Evolutionary conservation across 2,797 vertebrate species (phyloP).

Genomic region (Sandelia bainsii): DNA sequence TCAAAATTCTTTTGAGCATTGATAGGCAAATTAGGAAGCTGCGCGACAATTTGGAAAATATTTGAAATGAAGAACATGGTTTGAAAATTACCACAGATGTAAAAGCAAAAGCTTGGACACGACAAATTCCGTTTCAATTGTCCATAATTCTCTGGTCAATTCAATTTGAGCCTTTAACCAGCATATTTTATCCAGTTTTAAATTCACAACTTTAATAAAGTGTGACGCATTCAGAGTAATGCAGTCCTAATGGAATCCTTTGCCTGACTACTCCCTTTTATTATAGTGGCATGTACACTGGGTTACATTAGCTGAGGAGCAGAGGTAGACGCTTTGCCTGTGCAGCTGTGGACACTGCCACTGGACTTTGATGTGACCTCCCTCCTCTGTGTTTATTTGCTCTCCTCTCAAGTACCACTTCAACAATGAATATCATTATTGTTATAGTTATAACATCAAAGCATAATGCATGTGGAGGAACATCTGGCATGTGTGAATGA

Average conservation of each 20-base stretch:
- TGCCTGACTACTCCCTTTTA: not conserved
- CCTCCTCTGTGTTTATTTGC: slow-evolving; percentile 58
- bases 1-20: not conserved
- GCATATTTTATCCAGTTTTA: not conserved
- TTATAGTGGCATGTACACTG: slow-evolving; percentile 10
- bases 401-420: slow-evolving; percentile 25
- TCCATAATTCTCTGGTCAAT: not conserved
- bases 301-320: slow-evolving; percentile 1
- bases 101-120: not conserved
- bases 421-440: slow-evolving; percentile 27
- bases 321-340: slow-evolving; percentile 1
- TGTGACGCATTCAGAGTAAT: not conserved
- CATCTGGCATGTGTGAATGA: slow-evolving; percentile 33
- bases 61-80: not conserved
- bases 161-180: not conserved
- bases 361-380: slow-evolving; percentile 60
- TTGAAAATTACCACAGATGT: not conserved
- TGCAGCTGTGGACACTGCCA: slow-evolving; percentile 39
- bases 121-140: not conserved
- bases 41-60: not conserved
- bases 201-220: not conserved
- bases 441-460: slow-evolving; percentile 45
- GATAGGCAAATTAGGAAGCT: not conserved
- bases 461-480: slow-evolving; percentile 1
- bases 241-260: not conserved